Conservation (phyloP, 1,140 invertebrate genomes). For the Riptortus pedestris region DNA sequence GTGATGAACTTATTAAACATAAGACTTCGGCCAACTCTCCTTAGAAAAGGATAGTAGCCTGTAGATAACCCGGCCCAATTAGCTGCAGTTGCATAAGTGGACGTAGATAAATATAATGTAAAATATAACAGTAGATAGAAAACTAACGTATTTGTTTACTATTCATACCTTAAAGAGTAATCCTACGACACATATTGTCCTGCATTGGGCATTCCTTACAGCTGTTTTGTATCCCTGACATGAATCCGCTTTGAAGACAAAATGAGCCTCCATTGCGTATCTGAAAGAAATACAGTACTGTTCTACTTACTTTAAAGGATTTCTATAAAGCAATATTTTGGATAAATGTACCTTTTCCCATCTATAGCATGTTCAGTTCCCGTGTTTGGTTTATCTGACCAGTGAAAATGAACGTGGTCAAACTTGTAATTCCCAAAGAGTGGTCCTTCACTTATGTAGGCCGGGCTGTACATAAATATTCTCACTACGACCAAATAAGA, state of each 20-base stretch:
- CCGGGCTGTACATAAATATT: too few species aligned
- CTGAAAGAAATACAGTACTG: not conserved
- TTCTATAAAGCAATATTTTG: not conserved
- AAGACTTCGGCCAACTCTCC: too few species aligned
- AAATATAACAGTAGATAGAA: too few species aligned
- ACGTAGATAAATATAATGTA: too few species aligned
- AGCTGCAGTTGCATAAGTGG: too few species aligned
- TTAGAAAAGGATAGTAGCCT: too few species aligned
- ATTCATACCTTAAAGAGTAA: not conserved
- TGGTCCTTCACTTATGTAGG: too few species aligned
- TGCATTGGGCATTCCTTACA: not conserved
- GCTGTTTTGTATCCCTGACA: not conserved
- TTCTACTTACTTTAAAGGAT: not conserved
- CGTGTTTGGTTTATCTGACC: not conserved
- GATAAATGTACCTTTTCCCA: not conserved
- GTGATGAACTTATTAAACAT: too few species aligned
- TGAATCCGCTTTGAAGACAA: not conserved
- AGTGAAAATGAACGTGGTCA: not conserved
- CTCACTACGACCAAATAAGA: too few species aligned
- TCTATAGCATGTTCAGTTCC: conserved; percentile 11
- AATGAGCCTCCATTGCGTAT: not conserved
- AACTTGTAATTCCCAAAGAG: not conserved
- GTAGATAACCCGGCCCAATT: too few species aligned
- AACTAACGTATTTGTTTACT: too few species aligned
- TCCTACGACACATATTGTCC: not conserved